Conservation (phyloP, 2,113 vertebrate species). For the Thunnus maccoyii region DNA sequence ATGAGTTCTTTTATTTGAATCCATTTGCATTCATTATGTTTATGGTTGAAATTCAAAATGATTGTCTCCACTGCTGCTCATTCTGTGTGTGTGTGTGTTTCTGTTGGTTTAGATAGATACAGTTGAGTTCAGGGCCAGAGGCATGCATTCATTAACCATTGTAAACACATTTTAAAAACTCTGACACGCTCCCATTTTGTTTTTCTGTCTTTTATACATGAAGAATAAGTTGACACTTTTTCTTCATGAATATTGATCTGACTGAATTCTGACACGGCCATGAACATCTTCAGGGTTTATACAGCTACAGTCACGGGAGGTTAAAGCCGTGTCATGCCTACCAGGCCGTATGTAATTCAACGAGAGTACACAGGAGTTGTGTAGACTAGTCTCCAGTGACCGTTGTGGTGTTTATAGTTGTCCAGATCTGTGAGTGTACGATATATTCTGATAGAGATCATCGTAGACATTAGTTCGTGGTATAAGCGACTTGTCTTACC, state of each 20-base stretch:
- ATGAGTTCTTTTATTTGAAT: conserved; percentile 18
- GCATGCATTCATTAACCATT: conserved; percentile 53
- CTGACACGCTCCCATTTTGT: neutral
- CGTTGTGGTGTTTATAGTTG: conserved; percentile 8
- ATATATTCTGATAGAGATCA: neutral
- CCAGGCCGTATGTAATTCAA: conserved; percentile 25
- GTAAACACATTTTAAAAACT: conserved; percentile 11
- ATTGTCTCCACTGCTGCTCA: conserved; percentile 53
- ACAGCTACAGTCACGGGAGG: neutral
- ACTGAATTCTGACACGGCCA: neutral
- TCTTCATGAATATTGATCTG: conserved; percentile 1
- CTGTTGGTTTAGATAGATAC: conserved; percentile 54
- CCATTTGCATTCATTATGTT: conserved; percentile 59
- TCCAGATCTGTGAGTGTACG: conserved; percentile 2
- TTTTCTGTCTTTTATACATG: neutral
- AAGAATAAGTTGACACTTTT: conserved; percentile 14
- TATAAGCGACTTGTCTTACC: neutral
- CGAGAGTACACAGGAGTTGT: neutral
- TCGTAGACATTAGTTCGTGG: neutral
- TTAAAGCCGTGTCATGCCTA: conserved; percentile 50
- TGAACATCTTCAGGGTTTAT: too few species aligned
- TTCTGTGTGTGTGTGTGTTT: conserved; percentile 39
- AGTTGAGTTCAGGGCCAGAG: conserved; percentile 52
- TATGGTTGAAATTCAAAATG: conserved; percentile 71
- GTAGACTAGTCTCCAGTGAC: conserved; percentile 13